These are phyloP conservation scores for Perizoma affinitatum DNA, from an alignment of 2,888 invertebrate species.

Conservation along the genomic window DNA sequence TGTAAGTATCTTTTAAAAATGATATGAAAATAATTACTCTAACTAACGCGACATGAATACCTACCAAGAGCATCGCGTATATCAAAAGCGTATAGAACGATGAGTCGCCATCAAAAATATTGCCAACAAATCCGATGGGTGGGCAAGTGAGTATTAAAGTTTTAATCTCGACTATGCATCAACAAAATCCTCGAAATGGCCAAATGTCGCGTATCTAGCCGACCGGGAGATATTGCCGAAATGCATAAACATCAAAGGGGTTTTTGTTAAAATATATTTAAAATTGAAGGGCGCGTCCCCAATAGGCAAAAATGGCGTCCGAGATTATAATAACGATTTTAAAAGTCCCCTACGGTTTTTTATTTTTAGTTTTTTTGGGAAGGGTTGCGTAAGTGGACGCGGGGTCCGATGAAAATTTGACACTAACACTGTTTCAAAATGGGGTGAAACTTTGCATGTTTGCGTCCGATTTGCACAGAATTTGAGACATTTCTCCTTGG, in stretches of 20 bases:
- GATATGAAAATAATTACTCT: constrained; percentile 46
- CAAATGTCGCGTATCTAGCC: constrained; percentile 76
- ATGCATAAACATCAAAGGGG: constrained; percentile 82
- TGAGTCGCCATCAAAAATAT: constrained; percentile 52
- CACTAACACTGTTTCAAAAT: constrained; percentile 72
- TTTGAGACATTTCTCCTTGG: too few relatives aligned
- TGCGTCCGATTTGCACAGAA: constrained; percentile 35
- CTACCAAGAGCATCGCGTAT: constrained; percentile 41
- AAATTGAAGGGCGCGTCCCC: constrained; percentile 82
- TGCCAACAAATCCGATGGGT: constrained; percentile 47
- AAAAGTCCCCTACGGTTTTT: constrained; percentile 70
- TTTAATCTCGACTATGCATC: constrained; percentile 82
- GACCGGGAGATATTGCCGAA: constrained; percentile 79
- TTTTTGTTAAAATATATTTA: constrained; percentile 79
- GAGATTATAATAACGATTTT: constrained; percentile 84
- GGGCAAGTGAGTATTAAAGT: constrained; percentile 63
- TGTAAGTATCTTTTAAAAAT: constrained; percentile 26
- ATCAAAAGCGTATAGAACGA: constrained; percentile 49
- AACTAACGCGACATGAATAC: constrained; percentile 46
- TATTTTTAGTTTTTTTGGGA: constrained; percentile 68
- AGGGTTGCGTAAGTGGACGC: constrained; percentile 79
- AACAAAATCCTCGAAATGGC: constrained; percentile 72
- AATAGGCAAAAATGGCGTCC: constrained; percentile 75
- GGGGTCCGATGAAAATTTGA: constrained; percentile 73
- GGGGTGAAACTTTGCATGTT: constrained; percentile 66